Evolutionary conservation across 2,888 invertebrate species (phyloP), one percentile per base, ranked within the genome.

Genomic region (Masnerella sp.): DNA sequence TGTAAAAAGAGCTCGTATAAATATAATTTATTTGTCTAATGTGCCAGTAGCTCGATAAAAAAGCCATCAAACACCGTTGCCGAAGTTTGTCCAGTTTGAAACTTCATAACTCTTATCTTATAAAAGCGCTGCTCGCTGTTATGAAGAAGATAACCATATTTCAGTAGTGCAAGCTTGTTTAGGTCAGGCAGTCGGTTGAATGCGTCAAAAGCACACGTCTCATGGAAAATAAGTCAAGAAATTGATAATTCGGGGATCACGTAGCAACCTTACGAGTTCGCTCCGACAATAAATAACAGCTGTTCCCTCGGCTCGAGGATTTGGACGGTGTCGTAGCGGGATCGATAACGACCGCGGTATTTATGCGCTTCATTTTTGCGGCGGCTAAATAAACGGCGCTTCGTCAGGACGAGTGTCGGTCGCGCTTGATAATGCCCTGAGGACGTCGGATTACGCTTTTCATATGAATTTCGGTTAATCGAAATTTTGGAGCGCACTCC

Each of bases 381-480:
- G n/a, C n/a, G n/a, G n/a, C n/a, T n/a, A n/a, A n/a, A n/a, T n/a
- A n/a, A n/a, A n/a, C n/a, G n/a, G n/a, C n/a, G n/a, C n/a, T n/a
- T n/a, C n/a, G 58, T 47, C 5, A 15, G 12, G 9, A 36, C 25
- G 36, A 28, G 52, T 34, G 49, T 38, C 42, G 49, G 45, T 34
- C 12, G 28, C 22, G 42, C 18, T 54, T 32, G 49, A 61, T 72
- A 65, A 65, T 18, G 34, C 20, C 25, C 32, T 34, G 28, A 8
- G 43, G 30, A 40, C 32, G 30, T 61, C 32, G 42, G 61, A 32
- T 62, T 74, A 70, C 47, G 74, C 68, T 80, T 79, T 79, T 77
- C 78, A 79, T 69, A 74, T 52, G 71, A 77, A 77, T 77, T 78
- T 72, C 75, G 67, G 76, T 75, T 77, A 76, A 79, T 78, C 75